Conservation (phyloP, 2,888 invertebrate species). For the Marasmarcha lunaedactyla region DNA sequence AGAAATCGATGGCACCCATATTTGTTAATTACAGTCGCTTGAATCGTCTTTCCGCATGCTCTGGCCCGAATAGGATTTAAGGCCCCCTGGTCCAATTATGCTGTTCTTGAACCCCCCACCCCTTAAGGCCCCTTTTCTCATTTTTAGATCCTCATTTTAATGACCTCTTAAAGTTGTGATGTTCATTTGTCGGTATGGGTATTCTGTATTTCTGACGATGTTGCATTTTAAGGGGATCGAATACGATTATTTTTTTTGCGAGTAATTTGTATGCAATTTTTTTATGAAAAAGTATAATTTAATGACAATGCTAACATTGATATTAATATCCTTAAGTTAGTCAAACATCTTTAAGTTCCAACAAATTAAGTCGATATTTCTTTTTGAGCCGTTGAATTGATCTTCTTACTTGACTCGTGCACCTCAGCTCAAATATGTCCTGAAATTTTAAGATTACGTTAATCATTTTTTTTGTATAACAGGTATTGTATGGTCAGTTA, state of each 20-base stretch:
- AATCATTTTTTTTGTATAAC: too few relatives aligned
- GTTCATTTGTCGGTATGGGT: slow-evolving; percentile 60
- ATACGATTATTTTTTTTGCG: slow-evolving; percentile 18
- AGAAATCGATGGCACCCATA: slow-evolving; percentile 65
- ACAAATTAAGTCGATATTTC: too few relatives aligned
- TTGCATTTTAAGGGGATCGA: slow-evolving; percentile 36
- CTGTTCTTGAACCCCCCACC: slow-evolving; percentile 56
- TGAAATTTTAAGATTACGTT: too few relatives aligned
- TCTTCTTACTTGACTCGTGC: too few relatives aligned
- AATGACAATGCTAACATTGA: too few relatives aligned
- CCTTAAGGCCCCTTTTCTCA: slow-evolving; percentile 36
- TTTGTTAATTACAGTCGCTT: slow-evolving; percentile 69
- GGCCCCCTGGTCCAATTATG: slow-evolving; percentile 67
- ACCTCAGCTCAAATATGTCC: too few relatives aligned
- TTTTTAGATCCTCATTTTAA: slow-evolving; percentile 64
- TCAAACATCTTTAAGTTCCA: too few relatives aligned
- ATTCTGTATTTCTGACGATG: slow-evolving; percentile 44
- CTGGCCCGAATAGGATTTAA: slow-evolving; percentile 64
- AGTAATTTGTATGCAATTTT: too few relatives aligned
- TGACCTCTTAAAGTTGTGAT: slow-evolving; percentile 67
- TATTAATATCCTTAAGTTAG: too few relatives aligned
- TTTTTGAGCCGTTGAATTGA: too few relatives aligned
- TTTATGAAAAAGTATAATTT: too few relatives aligned
- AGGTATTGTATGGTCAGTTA: too few relatives aligned
- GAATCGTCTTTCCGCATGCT: slow-evolving; percentile 66